Conservation (phyloP, 2,797 vertebrate genomes). For the Cossypha heuglini region DNA sequence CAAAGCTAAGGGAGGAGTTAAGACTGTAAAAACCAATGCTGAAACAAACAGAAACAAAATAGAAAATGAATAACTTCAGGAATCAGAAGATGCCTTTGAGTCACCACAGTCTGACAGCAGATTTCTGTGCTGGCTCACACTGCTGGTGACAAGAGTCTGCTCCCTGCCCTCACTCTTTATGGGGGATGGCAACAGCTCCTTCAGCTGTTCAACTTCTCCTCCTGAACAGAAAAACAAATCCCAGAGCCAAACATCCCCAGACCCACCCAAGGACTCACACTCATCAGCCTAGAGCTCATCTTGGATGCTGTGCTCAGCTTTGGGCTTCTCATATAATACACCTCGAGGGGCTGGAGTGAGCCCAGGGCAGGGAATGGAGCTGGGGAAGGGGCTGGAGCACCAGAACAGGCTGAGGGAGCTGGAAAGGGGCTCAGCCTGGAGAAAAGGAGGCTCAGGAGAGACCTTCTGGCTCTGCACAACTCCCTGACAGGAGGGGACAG, state of each 20-base stretch:
- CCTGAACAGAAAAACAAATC: neutral
- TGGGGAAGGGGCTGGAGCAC: neutral
- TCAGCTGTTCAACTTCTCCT: no score
- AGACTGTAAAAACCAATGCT: neutral
- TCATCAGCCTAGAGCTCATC: neutral
- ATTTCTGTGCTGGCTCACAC: neutral
- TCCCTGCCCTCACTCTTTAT: no score
- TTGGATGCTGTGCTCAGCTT: neutral
- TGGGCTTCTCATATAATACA: rapidly evolving
- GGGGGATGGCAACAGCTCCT: no score
- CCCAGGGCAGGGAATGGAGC: neutral
- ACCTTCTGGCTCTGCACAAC: rapidly evolving
- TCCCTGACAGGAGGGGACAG: neutral
- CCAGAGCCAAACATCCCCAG: neutral
- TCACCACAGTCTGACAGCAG: neutral
- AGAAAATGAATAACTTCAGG: neutral
- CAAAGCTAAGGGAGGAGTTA: neutral
- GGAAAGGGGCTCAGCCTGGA: neutral
- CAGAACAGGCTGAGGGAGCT: neutral
- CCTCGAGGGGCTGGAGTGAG: rapidly evolving
- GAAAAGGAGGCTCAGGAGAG: neutral
- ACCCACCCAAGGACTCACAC: neutral
- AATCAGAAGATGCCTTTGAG: neutral
- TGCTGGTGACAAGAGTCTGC: rapidly evolving
- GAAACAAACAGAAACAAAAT: neutral